Conservation (phyloP, 2,797 vertebrate species). For the Chiloscyllium punctatum region DNA sequence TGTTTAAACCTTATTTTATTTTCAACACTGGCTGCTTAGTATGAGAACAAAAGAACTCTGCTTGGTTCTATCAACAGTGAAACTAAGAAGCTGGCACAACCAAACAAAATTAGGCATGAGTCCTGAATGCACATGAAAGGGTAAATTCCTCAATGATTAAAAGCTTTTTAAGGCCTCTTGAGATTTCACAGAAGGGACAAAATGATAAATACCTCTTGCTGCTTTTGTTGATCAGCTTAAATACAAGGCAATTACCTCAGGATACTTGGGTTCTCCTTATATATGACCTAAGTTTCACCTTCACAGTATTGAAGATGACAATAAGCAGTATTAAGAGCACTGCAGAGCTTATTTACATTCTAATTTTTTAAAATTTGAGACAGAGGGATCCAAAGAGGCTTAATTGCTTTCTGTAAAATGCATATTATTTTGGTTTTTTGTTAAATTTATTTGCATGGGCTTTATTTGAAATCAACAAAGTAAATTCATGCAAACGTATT, state of each 20-base stretch:
- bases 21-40: conserved; percentile 20
- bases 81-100: background rate
- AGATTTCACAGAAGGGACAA: conserved; percentile 18
- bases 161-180: background rate
- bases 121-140: background rate
- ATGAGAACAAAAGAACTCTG: background rate
- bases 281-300: background rate
- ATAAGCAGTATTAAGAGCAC: background rate
- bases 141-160: conserved; percentile 6
- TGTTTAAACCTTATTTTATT: background rate
- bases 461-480: conserved; percentile 9
- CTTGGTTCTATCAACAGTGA: background rate
- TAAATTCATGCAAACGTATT: background rate
- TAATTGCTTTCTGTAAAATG: background rate
- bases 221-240: background rate
- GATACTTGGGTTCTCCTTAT: background rate
- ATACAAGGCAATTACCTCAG: conserved; percentile 28
- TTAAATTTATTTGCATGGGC: background rate
- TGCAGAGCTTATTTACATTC: background rate
- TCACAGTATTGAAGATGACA: background rate
- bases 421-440: background rate
- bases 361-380: background rate
- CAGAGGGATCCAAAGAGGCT: background rate
- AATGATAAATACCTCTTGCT: background rate
- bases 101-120: background rate